Base-by-base conservation (phyloP, 1,140 invertebrate genomes). In the Akabosia matsudoensis region DNA sequence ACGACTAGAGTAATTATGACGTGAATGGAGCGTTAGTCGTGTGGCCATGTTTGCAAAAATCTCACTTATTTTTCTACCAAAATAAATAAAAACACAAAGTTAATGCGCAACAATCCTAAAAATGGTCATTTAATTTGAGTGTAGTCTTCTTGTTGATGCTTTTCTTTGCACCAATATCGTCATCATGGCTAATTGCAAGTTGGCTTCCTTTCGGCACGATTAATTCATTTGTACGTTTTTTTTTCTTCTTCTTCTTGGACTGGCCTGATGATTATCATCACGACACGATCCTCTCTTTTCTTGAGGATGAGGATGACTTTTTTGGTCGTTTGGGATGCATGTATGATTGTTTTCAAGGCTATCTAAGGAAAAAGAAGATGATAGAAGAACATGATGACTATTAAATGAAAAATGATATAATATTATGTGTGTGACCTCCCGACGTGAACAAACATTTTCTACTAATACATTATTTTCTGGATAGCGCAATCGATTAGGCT, bases 301-400 rank as follows among this genome's bases (percentile, higher is more conserved):
- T 30, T 67, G 61, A 67, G 28, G 26, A 67, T 30, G 61, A 67
- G 28, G 30, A 31, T n/a, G n/a, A n/a, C n/a, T n/a, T n/a, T n/a
- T n/a, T n/a, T n/a, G n/a, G n/a, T n/a, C n/a, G n/a, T n/a, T n/a
- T n/a, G n/a, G n/a, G n/a, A n/a, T n/a, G n/a, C n/a, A n/a, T n/a
- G n/a, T n/a, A n/a, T n/a, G n/a, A n/a, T n/a, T n/a, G n/a, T n/a
- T 30, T 67, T 67, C 61, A 67, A 67, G 61, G 61, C 61, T 67
- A 67, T 7, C n/a, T n/a, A n/a, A n/a, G n/a, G n/a, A n/a, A n/a
- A n/a, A 67, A 30, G 24, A 61, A 14, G 54, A 56, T 30, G 26
- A 67, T 7, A 28, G 24, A 22, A n/a, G 22, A n/a, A 56, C 61
- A 30, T 31, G n/a, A 67, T 31, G 54, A n/a, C n/a, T n/a, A n/a